Evolutionary conservation across 2,113 vertebrate species (phyloP).

Genomic region (Gymnocephalus cernua): DNA sequence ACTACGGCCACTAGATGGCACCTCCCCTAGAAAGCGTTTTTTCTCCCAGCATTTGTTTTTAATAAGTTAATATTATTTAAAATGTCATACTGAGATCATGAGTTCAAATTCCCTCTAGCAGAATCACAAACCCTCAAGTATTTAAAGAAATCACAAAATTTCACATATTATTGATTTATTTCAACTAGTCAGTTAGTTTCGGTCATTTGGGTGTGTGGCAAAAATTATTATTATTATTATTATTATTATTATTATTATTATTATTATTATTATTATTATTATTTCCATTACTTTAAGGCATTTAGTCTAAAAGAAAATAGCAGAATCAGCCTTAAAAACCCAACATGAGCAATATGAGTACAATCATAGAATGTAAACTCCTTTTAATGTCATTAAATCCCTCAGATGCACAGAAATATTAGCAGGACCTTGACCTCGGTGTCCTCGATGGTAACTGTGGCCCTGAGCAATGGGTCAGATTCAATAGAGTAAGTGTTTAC

Average conservation of each 20-base stretch:
- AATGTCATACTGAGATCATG: background rate
- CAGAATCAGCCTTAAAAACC: background rate
- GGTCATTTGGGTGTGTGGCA: background rate
- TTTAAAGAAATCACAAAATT: background rate
- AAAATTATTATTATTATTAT: no score
- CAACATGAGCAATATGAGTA: background rate
- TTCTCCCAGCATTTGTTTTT: no score
- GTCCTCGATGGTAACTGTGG: background rate
- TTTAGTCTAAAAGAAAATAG: background rate
- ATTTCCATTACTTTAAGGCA: no score
- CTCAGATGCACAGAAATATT: background rate
- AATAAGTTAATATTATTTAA: no score
- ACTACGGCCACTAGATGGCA: no score
- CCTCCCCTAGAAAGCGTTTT: no score
- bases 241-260: no score
- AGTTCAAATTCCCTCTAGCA: background rate
- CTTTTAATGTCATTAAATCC: background rate
- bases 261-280: no score
- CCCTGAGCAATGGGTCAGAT: background rate
- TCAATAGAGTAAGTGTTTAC: background rate
- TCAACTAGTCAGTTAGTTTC: background rate
- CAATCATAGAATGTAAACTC: background rate
- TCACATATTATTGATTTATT: background rate
- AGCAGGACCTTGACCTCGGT: background rate
- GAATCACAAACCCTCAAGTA: background rate